Conservation (phyloP, 2,113 vertebrate species). For the Redunca redunca region DNA sequence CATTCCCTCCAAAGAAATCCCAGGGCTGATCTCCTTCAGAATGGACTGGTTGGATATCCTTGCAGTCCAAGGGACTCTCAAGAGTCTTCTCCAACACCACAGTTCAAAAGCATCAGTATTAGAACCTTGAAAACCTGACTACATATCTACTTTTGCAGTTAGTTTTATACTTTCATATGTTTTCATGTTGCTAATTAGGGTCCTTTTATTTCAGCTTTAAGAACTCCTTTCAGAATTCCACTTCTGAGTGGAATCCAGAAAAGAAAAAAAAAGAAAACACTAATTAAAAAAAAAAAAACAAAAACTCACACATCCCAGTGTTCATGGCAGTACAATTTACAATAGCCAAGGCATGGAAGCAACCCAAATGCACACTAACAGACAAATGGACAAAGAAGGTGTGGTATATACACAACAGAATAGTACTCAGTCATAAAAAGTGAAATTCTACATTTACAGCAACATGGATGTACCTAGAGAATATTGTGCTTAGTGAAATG, state of each 20-base stretch:
- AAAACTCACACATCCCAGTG: background rate
- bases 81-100: too few species aligned
- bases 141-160: background rate
- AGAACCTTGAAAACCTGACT: background rate
- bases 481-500: background rate
- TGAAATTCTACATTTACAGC: background rate
- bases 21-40: too few species aligned
- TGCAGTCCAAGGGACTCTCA: too few species aligned
- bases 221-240: background rate
- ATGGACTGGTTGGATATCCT: too few species aligned
- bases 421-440: background rate
- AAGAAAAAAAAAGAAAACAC: background rate
- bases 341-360: background rate
- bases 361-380: background rate
- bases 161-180: background rate
- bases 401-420: background rate
- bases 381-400: background rate
- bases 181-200: background rate
- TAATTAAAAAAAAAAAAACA: background rate
- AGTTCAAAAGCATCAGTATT: background rate
- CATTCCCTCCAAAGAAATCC: too few species aligned
- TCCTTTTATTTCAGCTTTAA: background rate
- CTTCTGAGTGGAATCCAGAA: background rate
- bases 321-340: background rate
- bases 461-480: background rate